Base-by-base conservation (phyloP, 2,113 vertebrate species). In the Tenrec ecaudatus region DNA sequence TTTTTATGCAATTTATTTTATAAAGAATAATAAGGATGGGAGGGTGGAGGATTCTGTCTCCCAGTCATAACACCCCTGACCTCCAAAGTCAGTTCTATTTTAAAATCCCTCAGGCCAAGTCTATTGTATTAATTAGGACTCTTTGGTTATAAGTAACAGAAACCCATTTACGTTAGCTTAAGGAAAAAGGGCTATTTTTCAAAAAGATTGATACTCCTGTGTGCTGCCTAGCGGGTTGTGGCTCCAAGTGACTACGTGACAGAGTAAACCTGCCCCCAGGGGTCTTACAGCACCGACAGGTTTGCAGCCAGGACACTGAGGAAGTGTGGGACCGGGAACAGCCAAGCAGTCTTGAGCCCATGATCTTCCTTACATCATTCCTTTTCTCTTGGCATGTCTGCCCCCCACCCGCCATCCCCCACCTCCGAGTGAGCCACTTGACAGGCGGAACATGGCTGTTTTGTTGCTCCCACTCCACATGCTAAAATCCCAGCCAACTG, bases 1-100 rank as follows among this genome's bases (percentile, higher is more conserved):
- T 90, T 91, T 91, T 82, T 58, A 76, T 17, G 29, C 20, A 78
- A 58, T 86, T 90, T 86, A 68, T 86, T 85, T 86, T 86, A 82
- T 53, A 86, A 96, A 93, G 82, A 91, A 86, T 60, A 47, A 82
- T 88, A 75, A 25, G 62, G 22, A 25, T 29, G 6, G 9, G 22
- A 66, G 23, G 31, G 10, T n/a, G 36, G 33, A 47, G 20, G 4
- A 9, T 40, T 89, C 38, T 40, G 23, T 77, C 81, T 89, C 14
- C 12, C 0, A 3, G 27, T 87, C 40, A 87, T 17, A 80, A 80
- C 11, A 82, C 40, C 33, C 25, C n/a, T 78, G 80, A 43, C 60
- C 60, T 31, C 33, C 78, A 93, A 92, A 64, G 53, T 93, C 82
- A 91, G 23, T 27, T 78, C 23, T 86, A 25, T 90, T 84, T 94